Percentiles rank a stretch among this genome's conserved stretches.
These are phyloP conservation scores for Brachionichthys hirsutus DNA, from an alignment of 2,113 vertebrate species.

Conservation along the genomic window DNA sequence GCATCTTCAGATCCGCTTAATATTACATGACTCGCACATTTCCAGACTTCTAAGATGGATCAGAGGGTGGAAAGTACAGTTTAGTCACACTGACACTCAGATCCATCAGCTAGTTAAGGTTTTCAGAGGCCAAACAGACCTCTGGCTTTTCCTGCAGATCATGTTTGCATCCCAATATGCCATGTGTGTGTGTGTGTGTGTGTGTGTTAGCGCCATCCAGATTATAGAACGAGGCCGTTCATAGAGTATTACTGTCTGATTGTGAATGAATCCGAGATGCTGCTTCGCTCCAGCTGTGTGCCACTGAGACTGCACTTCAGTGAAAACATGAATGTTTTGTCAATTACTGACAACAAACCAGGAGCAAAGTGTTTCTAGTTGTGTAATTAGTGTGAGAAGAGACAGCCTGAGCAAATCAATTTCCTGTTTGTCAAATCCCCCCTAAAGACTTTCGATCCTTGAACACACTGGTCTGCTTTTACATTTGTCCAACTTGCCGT, in stretches of 20 bases:
- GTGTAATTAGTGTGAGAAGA: too few species aligned
- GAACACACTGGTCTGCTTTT: too few species aligned
- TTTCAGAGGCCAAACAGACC: slow-evolving; percentile 54
- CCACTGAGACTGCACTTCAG: slow-evolving; percentile 18
- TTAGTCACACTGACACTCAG: slow-evolving; percentile 49
- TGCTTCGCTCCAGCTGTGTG: neutral
- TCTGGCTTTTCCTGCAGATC: slow-evolving; percentile 33
- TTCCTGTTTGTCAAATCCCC: too few species aligned
- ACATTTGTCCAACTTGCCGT: too few species aligned
- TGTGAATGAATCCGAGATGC: neutral
- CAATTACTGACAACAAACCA: too few species aligned
- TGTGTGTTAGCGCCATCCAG: neutral
- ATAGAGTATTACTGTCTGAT: slow-evolving; percentile 1
- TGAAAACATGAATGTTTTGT: neutral
- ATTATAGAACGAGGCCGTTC: neutral
- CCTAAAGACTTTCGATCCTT: too few species aligned
- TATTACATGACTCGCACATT: slow-evolving; percentile 58
- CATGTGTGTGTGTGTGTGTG: slow-evolving; percentile 2
- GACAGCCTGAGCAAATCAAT: too few species aligned
- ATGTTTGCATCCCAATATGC: slow-evolving; percentile 39
- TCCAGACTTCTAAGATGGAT: slow-evolving; percentile 50
- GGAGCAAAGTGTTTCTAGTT: too few species aligned
- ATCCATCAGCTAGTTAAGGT: slow-evolving; percentile 45
- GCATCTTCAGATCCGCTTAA: slow-evolving; percentile 53
- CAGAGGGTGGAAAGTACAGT: slow-evolving; percentile 28